Base-by-base conservation (phyloP, 1,140 invertebrate genomes). In the Drosophila neocordata region DNA sequence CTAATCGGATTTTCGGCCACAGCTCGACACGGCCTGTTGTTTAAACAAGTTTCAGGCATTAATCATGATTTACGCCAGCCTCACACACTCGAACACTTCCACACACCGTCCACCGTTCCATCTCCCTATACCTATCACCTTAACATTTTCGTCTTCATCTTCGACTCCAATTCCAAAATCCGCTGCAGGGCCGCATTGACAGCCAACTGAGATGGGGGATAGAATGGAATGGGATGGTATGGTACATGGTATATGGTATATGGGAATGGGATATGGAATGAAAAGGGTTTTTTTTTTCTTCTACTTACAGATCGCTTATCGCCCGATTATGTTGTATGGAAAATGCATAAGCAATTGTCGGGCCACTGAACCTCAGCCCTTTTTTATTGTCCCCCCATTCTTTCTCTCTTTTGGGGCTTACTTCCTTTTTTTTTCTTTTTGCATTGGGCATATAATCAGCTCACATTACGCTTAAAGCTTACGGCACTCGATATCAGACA, bases 31-130 rank as follows among this genome's bases (percentile, higher is more conserved):
- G 82, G 73, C 55, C 41, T 57, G 81, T 78, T 85, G 78, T 85
- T 87, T 85, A 88, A 85, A 85, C 82, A 85, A 87, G 82, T 85
- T 85, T 85, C 67, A 68, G 73, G 82, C 82, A 85, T 85, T 85
- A 87, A 85, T 88, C 82, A 85, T 87, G 82, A 81, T 85, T 87
- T 88, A 85, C 83, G 75, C 74, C 73, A 73, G 48, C 66, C 57
- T 63, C 67, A 56, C 35, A 63, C 65, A 70, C 22, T 55, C 27
- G n/a, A n/a, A 48, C 35, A 56, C 31, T 58, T 62, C 72, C 35
- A 63, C 65, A 63, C 22, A 62, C 57, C 60, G 35, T 65, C 22
- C 11, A 6, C 27, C 7, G 27, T 31, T 31, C 27, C 27, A 31
- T 31, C 27, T 31, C 27, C 27, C 27, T 7, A 24, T 24, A 24